phyloP scores from a whole-genome alignment of 2,113 vertebrate species.

The Sylvicapra grimmia region DNA sequence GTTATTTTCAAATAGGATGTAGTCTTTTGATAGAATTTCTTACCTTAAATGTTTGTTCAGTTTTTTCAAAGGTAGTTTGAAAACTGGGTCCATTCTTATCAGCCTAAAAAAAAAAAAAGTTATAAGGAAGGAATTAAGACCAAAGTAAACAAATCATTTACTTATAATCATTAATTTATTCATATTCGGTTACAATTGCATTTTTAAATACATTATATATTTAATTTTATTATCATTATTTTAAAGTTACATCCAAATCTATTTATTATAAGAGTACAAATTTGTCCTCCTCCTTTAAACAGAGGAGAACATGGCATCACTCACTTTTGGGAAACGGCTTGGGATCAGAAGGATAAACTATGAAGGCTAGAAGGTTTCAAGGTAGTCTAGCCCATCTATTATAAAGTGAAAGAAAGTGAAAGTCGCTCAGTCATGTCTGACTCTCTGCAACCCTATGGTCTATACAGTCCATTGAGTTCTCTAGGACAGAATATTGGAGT shows the following conservation, averaged over 20 bases:
- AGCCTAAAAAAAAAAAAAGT: conserved; percentile 80
- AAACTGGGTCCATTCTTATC: conserved; percentile 89
- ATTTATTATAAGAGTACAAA: not conserved
- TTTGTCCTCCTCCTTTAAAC: not conserved
- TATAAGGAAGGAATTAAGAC: conserved; percentile 29
- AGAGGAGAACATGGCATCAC: not conserved
- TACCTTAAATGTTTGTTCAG: conserved; percentile 93
- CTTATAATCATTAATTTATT: not conserved
- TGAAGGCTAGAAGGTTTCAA: not conserved
- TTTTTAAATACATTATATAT: not conserved
- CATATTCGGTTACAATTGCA: not conserved
- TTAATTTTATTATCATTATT: not conserved
- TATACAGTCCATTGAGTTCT: not conserved
- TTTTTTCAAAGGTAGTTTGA: conserved; percentile 86
- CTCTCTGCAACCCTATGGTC: not conserved
- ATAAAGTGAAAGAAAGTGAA: not conserved
- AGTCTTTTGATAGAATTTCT: conserved; percentile 20
- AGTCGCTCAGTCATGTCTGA: rapidly evolving
- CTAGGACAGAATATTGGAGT: not conserved
- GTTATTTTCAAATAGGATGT: not conserved
- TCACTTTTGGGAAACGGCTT: not conserved
- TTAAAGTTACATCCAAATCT: not conserved
- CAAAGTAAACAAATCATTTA: conserved; percentile 22
- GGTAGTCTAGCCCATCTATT: not conserved
- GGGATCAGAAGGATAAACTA: not conserved